These are phyloP conservation scores for Mus musculus DNA, from an alignment of 2,113 vertebrate species.

Conservation along the genomic window GRCm39 chr4:127801501-127802000, in stretches of 20 bases:
- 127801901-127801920: not conserved
- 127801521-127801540: not conserved
- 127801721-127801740: fast-evolving
- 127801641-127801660: not conserved
- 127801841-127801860: not conserved
- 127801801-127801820: not conserved
- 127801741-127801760: too few relatives aligned
- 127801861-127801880: not conserved
- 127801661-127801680: not conserved
- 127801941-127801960: not conserved
- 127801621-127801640: not conserved
- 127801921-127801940: not conserved
- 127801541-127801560: not conserved
- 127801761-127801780: not conserved
- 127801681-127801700: not conserved
- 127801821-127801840: not conserved
- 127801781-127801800: not conserved
- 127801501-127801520: not conserved
- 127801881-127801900: not conserved
- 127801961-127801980: not conserved
- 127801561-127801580: not conserved
- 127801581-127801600: conserved; percentile 10
- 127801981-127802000: not conserved
- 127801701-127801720: not conserved
- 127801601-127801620: not conserved